Percentiles rank a stretch among this genome's conserved stretches.
These are phyloP conservation scores for Bombus soroeensis DNA, from an alignment of 1,140 invertebrate species.

Conservation along the genomic window DNA sequence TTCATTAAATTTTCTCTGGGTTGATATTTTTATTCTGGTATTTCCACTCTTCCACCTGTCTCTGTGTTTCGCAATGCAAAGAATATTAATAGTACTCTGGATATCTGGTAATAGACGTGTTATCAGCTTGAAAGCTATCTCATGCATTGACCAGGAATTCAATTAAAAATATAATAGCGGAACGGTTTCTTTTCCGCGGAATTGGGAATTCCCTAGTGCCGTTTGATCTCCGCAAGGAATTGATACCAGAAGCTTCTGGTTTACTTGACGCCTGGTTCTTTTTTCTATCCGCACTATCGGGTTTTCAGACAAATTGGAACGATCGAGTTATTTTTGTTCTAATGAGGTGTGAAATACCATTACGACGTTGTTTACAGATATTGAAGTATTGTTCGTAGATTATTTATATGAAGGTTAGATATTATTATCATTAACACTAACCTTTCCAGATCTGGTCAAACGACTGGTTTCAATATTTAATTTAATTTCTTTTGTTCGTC, in stretches of 20 bases:
- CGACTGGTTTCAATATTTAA: no score
- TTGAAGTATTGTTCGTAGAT: no score
- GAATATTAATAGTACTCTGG: background rate
- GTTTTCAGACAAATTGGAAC: background rate
- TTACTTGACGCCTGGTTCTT: background rate
- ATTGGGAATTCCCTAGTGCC: background rate
- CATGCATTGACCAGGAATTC: slow-evolving; percentile 4
- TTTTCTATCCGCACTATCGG: background rate
- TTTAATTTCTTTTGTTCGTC: no score
- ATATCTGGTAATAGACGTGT: slow-evolving; percentile 32
- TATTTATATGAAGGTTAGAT: no score
- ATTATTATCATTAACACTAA: no score
- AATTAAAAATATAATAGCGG: slow-evolving; percentile 9
- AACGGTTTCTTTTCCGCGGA: background rate
- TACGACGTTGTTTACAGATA: no score
- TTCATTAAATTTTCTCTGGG: slow-evolving; percentile 26
- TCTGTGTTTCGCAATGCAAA: slow-evolving; percentile 12
- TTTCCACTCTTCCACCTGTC: background rate
- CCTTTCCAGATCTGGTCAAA: no score
- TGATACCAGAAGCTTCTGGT: background rate
- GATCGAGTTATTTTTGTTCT: no score
- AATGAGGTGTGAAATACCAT: no score
- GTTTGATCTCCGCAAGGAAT: background rate
- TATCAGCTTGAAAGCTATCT: slow-evolving; percentile 32
- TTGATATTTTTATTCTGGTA: no score